Evolutionary conservation across 2,113 vertebrate species (phyloP).

Genomic region (Toxostoma redivivum): DNA sequence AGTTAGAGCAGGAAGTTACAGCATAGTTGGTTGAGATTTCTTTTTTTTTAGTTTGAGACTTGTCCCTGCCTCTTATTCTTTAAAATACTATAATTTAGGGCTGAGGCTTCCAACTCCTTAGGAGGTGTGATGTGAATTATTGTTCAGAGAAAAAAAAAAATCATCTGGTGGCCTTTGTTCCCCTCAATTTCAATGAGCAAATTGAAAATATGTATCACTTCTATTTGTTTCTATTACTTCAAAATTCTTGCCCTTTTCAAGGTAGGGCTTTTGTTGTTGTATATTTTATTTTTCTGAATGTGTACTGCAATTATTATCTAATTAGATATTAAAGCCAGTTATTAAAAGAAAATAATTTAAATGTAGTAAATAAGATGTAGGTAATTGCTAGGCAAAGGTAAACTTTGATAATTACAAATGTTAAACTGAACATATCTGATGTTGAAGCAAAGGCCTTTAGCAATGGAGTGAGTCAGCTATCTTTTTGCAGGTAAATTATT

Average conservation of each 20-base stretch:
- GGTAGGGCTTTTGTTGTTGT: neutral
- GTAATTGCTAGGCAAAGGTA: neutral
- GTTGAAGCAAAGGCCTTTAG: neutral
- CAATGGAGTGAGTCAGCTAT: neutral
- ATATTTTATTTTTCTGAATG: constrained; percentile 24
- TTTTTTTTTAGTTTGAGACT: neutral
- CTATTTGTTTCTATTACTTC: constrained; percentile 47
- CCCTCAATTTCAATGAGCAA: constrained; percentile 36
- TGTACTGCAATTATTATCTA: neutral
- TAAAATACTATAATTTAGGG: neutral
- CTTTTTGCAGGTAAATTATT: neutral
- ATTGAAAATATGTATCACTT: constrained; percentile 49
- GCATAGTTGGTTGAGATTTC: neutral
- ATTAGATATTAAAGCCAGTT: constrained; percentile 49
- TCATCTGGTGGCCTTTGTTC: constrained; percentile 6
- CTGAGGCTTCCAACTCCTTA: neutral
- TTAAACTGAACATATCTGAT: neutral
- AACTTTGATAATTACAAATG: neutral
- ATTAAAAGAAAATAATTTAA: neutral
- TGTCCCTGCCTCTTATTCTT: neutral
- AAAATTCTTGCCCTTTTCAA: constrained; percentile 43
- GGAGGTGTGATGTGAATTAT: neutral
- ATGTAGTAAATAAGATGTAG: neutral
- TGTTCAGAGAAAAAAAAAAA: neutral
- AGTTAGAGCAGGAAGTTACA: neutral